These are phyloP conservation scores for Premnoplex brunnescens DNA, from an alignment of 2,797 vertebrate genomes.

Conservation along the genomic window DNA sequence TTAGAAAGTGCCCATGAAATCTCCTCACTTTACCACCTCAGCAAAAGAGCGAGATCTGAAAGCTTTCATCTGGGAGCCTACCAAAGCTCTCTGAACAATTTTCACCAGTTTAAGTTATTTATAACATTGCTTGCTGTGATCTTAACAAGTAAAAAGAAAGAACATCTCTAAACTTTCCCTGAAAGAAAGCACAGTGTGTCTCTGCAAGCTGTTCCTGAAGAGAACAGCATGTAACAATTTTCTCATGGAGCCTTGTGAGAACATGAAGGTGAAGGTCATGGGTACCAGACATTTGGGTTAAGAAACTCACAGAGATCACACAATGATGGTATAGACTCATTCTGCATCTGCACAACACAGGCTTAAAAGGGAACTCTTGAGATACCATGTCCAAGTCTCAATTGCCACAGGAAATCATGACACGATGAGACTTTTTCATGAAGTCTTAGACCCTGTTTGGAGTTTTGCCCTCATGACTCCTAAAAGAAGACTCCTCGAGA, in stretches of 20 bases:
- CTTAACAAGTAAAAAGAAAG: constrained; percentile 2
- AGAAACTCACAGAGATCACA: neutral
- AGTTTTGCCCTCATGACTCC: neutral
- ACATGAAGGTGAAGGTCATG: neutral
- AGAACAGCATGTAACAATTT: neutral
- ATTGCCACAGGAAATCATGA: neutral
- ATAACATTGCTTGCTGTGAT: neutral
- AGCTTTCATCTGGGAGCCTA: neutral
- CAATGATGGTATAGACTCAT: neutral
- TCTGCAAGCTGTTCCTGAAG: neutral
- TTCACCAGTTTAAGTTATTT: constrained; percentile 16
- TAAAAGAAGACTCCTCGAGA: neutral
- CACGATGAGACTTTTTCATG: neutral
- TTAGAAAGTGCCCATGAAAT: neutral
- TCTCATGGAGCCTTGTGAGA: neutral
- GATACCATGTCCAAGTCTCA: neutral
- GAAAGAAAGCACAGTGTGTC: neutral
- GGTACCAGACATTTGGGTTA: neutral
- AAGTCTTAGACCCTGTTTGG: neutral
- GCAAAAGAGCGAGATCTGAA: neutral
- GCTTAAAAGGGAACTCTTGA: neutral
- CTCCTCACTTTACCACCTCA: neutral
- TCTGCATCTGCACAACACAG: neutral
- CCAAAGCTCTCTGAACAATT: neutral
- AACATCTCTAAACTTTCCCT: neutral